A percentile compares a stretch with the other conserved stretches of the same genome.
These are phyloP conservation scores for Dicentrarchus labrax DNA, from an alignment of 2,113 vertebrate genomes.

Conservation along the genomic window DNA sequence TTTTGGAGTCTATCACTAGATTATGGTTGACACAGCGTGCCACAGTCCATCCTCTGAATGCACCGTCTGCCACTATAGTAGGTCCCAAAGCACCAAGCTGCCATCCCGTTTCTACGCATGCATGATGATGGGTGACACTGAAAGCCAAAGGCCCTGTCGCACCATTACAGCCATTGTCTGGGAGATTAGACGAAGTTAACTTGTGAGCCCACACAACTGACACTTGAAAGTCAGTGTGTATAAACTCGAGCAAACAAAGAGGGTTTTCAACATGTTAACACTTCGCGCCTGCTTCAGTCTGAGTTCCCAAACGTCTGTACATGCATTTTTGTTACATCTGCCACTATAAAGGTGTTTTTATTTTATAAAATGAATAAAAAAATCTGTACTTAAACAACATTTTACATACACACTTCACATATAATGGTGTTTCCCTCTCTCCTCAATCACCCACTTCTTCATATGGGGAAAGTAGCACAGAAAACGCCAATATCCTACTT, in stretches of 20 bases:
- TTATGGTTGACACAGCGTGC: slow-evolving; percentile 47
- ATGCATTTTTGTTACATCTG: background rate
- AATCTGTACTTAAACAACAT: background rate
- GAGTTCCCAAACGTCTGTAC: background rate
- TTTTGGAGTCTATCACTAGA: slow-evolving; percentile 52
- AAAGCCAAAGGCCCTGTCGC: slow-evolving; percentile 50
- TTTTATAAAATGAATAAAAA: too few relatives aligned
- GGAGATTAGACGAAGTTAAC: slow-evolving; percentile 58
- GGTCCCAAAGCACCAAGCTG: slow-evolving; percentile 66
- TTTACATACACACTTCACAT: background rate
- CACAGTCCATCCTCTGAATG: slow-evolving; percentile 42
- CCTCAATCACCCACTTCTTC: slow-evolving; percentile 7
- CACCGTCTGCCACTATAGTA: slow-evolving; percentile 60
- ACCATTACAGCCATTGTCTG: slow-evolving; percentile 56
- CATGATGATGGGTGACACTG: slow-evolving; percentile 65
- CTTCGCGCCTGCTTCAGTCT: background rate
- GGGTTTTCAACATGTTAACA: background rate
- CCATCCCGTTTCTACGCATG: slow-evolving; percentile 50
- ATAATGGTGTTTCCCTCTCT: background rate
- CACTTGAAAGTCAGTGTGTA: slow-evolving; percentile 28
- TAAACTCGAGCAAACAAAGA: slow-evolving; percentile 5
- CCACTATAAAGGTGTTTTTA: too few relatives aligned
- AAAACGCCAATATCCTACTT: slow-evolving; percentile 25
- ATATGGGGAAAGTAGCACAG: slow-evolving; percentile 3
- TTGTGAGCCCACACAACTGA: slow-evolving; percentile 4